These are phyloP conservation scores for Struthio camelus DNA, from an alignment of 2,113 vertebrate genomes.

Conservation along the genomic window DNA sequence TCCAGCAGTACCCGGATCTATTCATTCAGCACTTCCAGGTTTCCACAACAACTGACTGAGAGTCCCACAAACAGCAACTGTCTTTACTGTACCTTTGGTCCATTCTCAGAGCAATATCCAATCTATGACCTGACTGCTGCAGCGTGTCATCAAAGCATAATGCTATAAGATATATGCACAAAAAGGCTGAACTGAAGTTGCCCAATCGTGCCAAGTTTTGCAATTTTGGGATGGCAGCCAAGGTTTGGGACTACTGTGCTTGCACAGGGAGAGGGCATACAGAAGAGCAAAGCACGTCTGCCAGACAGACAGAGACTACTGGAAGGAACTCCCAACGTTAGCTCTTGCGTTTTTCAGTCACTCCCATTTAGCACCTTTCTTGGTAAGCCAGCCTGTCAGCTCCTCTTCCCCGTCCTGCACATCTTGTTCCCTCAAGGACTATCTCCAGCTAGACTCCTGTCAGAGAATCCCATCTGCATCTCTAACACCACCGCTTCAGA, in stretches of 20 bases:
- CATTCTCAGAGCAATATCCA: not conserved
- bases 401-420: not conserved
- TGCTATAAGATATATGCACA: accelerated
- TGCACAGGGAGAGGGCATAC: accelerated
- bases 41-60: not conserved
- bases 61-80: no score
- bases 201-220: no score
- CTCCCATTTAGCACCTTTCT: not conserved
- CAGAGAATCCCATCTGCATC: not conserved
- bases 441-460: not conserved
- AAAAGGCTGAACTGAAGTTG: not conserved
- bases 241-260: not conserved
- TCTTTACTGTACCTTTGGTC: accelerated
- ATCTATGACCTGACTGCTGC: not conserved
- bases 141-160: accelerated
- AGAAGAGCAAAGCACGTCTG: accelerated
- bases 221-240: not conserved
- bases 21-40: not conserved
- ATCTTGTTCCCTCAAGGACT: not conserved
- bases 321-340: not conserved
- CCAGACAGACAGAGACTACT: not conserved
- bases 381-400: not conserved
- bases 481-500: not conserved
- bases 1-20: not conserved
- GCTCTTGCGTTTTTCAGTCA: not conserved